These are phyloP conservation scores for Monomorium pharaonis DNA, from an alignment of 1,140 invertebrate species.

Conservation along the genomic window DNA sequence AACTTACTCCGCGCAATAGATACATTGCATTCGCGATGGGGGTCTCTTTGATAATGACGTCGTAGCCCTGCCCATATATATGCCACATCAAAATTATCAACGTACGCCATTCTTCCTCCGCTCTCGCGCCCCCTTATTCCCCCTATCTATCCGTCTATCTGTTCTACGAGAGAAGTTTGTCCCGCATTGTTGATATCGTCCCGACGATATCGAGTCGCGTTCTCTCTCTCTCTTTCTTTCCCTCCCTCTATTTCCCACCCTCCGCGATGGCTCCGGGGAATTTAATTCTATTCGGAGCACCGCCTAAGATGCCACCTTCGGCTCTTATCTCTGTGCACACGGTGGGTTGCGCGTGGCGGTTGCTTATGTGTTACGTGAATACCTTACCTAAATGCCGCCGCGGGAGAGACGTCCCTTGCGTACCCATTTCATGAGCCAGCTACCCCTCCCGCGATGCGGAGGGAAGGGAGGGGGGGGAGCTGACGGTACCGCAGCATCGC, in stretches of 20 bases:
- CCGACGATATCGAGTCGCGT: constrained; percentile 66
- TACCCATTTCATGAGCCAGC: constrained; percentile 52
- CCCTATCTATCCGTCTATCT: constrained; percentile 51
- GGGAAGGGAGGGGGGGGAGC: neutral
- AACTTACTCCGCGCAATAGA: neutral
- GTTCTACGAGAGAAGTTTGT: constrained; percentile 63
- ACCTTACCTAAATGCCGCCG: constrained; percentile 75
- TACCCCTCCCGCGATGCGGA: neutral
- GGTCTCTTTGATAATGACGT: neutral
- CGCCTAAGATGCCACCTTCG: constrained; percentile 74
- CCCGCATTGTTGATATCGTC: constrained; percentile 68
- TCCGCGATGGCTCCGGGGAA: constrained; percentile 63
- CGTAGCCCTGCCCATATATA: neutral
- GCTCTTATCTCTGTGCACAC: constrained; percentile 80
- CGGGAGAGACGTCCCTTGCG: constrained; percentile 66
- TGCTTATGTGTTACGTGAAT: constrained; percentile 80
- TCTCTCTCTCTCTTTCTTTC: constrained; percentile 11
- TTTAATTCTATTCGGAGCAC: constrained; percentile 74
- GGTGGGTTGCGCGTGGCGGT: constrained; percentile 77
- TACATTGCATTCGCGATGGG: neutral
- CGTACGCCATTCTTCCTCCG: constrained; percentile 36
- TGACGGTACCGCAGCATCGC: constrained; percentile 16
- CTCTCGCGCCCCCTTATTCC: neutral
- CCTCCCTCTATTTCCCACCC: neutral
- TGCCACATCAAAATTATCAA: constrained; percentile 42